These are phyloP conservation scores for Axinella damicornis DNA, from an alignment of 37 sponge, comb jelly and placozoan species.

Conservation along the genomic window DNA sequence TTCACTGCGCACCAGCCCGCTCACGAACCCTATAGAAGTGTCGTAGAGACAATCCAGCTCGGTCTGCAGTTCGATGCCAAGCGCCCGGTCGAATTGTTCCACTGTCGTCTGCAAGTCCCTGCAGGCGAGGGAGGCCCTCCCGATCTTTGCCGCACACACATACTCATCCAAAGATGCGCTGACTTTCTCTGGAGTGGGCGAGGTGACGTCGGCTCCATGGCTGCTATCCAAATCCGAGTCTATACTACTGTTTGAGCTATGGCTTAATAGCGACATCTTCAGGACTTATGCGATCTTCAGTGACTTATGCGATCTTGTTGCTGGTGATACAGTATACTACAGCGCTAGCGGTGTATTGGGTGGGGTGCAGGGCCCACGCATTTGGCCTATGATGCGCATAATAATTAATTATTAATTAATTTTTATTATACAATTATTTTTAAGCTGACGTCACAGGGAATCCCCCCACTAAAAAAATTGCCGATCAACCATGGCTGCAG, in stretches of 20 bases:
- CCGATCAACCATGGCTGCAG: no score
- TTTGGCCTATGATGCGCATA: no score
- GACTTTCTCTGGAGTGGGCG: slow-evolving; percentile 23
- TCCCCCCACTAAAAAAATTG: no score
- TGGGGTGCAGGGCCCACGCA: no score
- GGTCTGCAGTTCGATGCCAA: slow-evolving; percentile 60
- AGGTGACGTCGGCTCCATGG: not conserved
- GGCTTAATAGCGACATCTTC: not conserved
- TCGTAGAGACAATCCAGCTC: slow-evolving; percentile 67
- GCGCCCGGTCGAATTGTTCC: slow-evolving; percentile 61
- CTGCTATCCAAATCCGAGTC: not conserved
- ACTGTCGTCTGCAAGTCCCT: slow-evolving; percentile 54
- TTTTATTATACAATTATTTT: no score
- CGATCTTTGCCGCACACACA: slow-evolving; percentile 35
- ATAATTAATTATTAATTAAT: no score
- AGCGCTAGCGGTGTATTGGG: no score
- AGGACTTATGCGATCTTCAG: no score
- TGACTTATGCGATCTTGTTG: no score
- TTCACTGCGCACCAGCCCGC: slow-evolving; percentile 51
- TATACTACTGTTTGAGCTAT: not conserved
- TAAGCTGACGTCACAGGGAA: no score
- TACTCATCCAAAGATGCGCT: slow-evolving; percentile 53
- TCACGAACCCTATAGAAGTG: slow-evolving; percentile 42
- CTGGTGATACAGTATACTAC: no score
- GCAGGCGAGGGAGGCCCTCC: slow-evolving; percentile 47